Base-by-base conservation (phyloP, 2,113 vertebrate species). In the Pithys albifrons region DNA sequence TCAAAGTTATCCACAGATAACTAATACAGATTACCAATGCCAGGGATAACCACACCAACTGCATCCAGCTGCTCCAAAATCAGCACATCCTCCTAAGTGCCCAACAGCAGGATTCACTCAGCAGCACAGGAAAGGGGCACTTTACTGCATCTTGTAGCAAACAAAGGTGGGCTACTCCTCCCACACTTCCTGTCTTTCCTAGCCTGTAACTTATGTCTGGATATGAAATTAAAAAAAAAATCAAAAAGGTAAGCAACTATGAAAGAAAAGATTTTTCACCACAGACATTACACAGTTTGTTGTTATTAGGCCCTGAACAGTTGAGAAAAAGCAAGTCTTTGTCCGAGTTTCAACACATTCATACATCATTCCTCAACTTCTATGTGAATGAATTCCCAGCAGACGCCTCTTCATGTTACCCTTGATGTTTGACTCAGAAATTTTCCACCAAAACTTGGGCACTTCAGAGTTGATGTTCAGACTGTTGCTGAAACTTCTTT, bases 311-410 rank as follows among this genome's bases (percentile, higher is more conserved):
- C 62, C 24, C 66, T 52, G 52, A 75, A 72, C 62, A 57, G 52
- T 88, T 88, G 52, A 95, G 81, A 89, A 93, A 91, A 95, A 93
- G 73, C 61, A 85, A 0, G 7, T 22, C 92, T 91, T 85, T 94
- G 92, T 94, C 88, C 90, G 91, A 45, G 48, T 89, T 91, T 94
- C 85, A 93, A 72, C 70, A 91, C 31, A 87, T 46, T 87, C 73
- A 85, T 87, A 75, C 65, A 75, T 94, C 73, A 85, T 83, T 89
- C 74, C 46, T 94, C 52, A 85, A 85, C 39, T 35, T 71, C 59
- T 91, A 72, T 8, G 23, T 0, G 2, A 95, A 93, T 65, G 5
- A 95, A 95, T 88, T 91, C 88, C 92, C 85, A 62, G 35, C 1
- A 72, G 85, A 93, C 0, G 1, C 35, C 39, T 91, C 89, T 74